Base-by-base conservation (phyloP, 2,113 vertebrate species). In the Brachypodius melanocephalos region DNA sequence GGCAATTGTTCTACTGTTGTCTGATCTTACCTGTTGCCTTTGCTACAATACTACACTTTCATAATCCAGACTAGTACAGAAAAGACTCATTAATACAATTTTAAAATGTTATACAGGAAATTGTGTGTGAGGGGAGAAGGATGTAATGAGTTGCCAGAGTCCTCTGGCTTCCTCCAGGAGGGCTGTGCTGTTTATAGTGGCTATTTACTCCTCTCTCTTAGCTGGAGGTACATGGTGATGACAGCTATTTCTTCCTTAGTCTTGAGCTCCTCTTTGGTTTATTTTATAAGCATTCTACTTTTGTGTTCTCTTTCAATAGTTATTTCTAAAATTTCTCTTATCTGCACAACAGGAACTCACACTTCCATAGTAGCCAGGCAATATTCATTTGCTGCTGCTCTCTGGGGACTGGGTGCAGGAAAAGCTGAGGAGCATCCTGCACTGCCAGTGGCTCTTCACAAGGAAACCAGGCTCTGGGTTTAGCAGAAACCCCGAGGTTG, bases 271-370 rank as follows among this genome's bases (percentile, higher is more conserved):
- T 32, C 13, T 79, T 62, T 42, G 18, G 2, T 57, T 36, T 66
- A 31, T 48, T 51, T 74, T 59, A 52, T 66, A 38, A 43, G 29
- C 3, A 10, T 61, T 34, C 42, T 38, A 10, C 17, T 46, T 73
- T 17, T 8, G 54, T 21, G 4, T 5, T 63, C 5, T 59, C 17
- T 58, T 51, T 55, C 22, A 49, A 38, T 14, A 59, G 12, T 21
- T 55, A 8, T 29, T 19, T 69, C 49, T 65, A 57, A 81, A 88
- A 32, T 20, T 65, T 45, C 25, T 62, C 12, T 48, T 36, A 26
- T 6, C 42, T 58, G 43, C 40, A 22, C 18, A 72, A 20, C 1
- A 5, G 58, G 28, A 83, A 3, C 19, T 54, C 2, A 0, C 12
- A 8, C 13, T 82, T 55, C 61, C 46, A 2, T 8, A 34, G 55